A percentile compares a stretch with the other conserved stretches of the same genome.
phyloP scores from a whole-genome alignment of 2,888 invertebrate genomes.

The Sinhomidia bicolor region DNA sequence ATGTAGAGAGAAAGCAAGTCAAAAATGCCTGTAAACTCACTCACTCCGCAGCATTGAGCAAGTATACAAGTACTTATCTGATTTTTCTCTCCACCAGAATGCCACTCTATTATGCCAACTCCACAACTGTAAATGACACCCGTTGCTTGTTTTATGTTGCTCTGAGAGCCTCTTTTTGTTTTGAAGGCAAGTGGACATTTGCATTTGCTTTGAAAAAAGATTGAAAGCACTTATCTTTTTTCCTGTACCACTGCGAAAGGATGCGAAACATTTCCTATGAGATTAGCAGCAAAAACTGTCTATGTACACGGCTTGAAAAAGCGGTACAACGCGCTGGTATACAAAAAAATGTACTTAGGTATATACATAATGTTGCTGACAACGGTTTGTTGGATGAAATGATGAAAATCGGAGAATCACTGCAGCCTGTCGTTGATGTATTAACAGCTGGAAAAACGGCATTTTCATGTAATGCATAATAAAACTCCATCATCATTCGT shows the following conservation, averaged over 20 bases:
- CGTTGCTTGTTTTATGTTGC: neutral
- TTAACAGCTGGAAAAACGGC: constrained; percentile 30
- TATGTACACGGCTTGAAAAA: no score
- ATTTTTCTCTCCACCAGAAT: neutral
- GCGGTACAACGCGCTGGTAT: constrained; percentile 1
- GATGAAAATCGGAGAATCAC: neutral
- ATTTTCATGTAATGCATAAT: constrained; percentile 37
- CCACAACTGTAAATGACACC: constrained; percentile 45
- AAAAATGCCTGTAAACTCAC: neutral
- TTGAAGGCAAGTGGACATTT: constrained; percentile 53
- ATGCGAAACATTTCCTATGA: constrained; percentile 4
- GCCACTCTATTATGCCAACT: constrained; percentile 39
- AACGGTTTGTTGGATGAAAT: neutral
- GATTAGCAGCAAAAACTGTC: no score
- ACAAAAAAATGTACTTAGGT: no score
- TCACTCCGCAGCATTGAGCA: no score
- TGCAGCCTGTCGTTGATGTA: constrained; percentile 11
- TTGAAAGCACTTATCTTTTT: constrained; percentile 4
- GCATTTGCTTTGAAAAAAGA: constrained; percentile 33
- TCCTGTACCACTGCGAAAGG: neutral
- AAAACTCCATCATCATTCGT: constrained; percentile 64
- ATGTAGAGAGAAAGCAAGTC: neutral
- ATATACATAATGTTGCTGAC: constrained; percentile 8
- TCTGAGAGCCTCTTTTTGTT: neutral
- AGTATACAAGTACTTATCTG: constrained; percentile 4